Conservation (phyloP, 37 sponge, comb jelly and placozoan species). For the Geodia barretti region DNA sequence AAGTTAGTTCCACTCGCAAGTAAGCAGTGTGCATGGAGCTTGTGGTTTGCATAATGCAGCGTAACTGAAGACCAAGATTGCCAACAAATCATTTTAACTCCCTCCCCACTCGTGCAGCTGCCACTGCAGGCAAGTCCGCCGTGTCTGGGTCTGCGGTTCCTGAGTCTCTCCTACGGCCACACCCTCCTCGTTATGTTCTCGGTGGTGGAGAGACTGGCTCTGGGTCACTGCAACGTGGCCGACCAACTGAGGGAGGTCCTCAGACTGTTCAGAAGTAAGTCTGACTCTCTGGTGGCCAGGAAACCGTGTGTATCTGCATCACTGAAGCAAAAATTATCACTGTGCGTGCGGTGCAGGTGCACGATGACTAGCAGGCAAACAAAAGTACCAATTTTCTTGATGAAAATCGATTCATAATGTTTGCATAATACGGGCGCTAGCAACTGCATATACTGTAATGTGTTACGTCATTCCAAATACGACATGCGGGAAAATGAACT, state of each 20-base stretch:
- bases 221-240: neutral
- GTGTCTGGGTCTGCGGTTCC: neutral
- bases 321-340: no score
- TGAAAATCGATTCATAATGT: no score
- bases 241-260: constrained; percentile 7
- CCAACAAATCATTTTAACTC: neutral
- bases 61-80: neutral
- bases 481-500: no score
- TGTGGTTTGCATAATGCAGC: neutral
- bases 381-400: no score
- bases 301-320: no score
- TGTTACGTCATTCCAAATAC: no score
- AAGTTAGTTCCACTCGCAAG: neutral
- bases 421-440: no score
- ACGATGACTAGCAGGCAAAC: neutral
- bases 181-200: neutral
- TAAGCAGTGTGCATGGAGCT: neutral
- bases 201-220: constrained; percentile 1
- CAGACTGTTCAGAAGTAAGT: neutral
- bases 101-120: neutral
- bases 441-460: no score
- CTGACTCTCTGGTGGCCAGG: neutral
- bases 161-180: neutral
- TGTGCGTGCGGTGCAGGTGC: no score
- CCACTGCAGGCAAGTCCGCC: neutral